These are phyloP conservation scores for Tauraco erythrolophus DNA, from an alignment of 2,113 vertebrate genomes.

Conservation along the genomic window DNA sequence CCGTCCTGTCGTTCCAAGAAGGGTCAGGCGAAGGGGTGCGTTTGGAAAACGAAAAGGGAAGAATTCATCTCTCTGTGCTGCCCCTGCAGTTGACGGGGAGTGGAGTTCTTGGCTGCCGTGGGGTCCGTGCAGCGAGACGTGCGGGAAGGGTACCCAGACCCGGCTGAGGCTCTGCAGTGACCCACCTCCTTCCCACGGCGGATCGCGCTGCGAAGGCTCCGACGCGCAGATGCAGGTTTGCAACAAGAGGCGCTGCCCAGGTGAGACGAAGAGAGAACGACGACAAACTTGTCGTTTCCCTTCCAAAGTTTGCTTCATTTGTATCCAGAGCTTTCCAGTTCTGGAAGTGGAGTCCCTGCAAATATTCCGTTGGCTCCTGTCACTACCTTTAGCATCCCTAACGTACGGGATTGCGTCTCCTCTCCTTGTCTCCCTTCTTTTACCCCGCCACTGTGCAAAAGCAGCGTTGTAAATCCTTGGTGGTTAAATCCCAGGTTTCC, in stretches of 20 bases:
- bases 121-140: slow-evolving; percentile 88
- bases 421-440: neutral
- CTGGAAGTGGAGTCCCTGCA: neutral
- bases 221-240: slow-evolving; percentile 91
- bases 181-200: slow-evolving; percentile 87
- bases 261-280: slow-evolving; percentile 70
- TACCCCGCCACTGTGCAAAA: neutral
- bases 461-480: neutral
- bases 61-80: neutral
- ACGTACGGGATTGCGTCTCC: neutral
- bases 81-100: slow-evolving; percentile 83
- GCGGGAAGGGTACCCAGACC: slow-evolving; percentile 88
- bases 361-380: neutral
- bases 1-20: neutral
- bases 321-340: fast-evolving
- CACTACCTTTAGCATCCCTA: neutral
- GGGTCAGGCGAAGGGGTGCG: neutral
- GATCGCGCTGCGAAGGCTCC: slow-evolving; percentile 79
- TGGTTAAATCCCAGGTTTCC: neutral
- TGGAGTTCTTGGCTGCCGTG: slow-evolving; percentile 93
- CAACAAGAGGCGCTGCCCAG: slow-evolving; percentile 87
- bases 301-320: fast-evolving
- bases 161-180: slow-evolving; percentile 87
- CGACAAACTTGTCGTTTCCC: neutral
- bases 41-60: neutral